These are phyloP conservation scores for Pipistrellus pygmaeus DNA, from an alignment of 2,797 vertebrate genomes.

Conservation along the genomic window DNA sequence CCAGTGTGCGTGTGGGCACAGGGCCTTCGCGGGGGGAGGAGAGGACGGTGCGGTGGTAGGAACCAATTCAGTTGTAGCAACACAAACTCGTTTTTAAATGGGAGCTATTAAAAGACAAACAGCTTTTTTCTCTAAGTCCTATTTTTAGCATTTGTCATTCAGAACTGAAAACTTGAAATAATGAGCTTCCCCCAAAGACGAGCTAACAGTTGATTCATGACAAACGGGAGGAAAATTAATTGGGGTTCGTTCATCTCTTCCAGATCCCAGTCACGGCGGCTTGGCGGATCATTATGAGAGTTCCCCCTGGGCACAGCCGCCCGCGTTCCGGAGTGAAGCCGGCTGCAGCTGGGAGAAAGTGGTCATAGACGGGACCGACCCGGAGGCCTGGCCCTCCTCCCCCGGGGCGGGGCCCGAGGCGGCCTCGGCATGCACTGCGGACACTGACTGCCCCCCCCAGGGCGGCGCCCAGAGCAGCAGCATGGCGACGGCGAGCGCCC, in stretches of 20 bases:
- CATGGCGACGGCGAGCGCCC: conserved; percentile 97
- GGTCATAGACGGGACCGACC: conserved; percentile 93
- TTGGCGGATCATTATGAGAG: conserved; percentile 95
- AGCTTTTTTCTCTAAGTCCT: background rate
- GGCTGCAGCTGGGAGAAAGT: conserved; percentile 95
- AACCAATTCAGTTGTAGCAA: background rate
- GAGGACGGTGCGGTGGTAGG: background rate
- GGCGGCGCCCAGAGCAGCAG: conserved; percentile 93
- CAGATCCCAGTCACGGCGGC: conserved; percentile 94
- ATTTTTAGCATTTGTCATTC: background rate
- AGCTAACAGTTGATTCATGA: background rate
- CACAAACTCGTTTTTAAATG: background rate
- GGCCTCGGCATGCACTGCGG: conserved; percentile 95
- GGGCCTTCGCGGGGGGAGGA: background rate
- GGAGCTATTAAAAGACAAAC: background rate
- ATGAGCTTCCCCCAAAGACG: background rate
- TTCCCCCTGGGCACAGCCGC: conserved; percentile 93
- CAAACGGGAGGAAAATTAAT: conserved; percentile 41
- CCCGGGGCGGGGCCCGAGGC: conserved; percentile 84
- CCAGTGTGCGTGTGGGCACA: accelerated
- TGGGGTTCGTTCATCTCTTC: conserved; percentile 80
- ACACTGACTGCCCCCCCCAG: conserved; percentile 92
- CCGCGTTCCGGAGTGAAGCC: conserved; percentile 90
- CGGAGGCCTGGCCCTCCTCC: conserved; percentile 95
- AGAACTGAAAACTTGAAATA: background rate